Base-by-base conservation (phyloP, 2,797 vertebrate genomes). In the Channallabes apus region DNA sequence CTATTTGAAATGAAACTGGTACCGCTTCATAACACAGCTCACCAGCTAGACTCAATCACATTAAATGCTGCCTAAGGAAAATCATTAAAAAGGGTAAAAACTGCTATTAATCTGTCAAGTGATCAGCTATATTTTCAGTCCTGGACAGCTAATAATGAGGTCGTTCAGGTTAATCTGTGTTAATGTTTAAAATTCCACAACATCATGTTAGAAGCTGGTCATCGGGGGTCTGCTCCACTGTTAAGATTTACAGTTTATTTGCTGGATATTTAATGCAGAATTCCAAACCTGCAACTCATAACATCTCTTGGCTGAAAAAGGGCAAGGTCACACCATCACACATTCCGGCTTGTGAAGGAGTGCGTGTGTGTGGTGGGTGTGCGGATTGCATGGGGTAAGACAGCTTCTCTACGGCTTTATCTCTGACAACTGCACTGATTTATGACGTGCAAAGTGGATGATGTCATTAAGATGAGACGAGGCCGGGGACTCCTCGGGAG, bases 391-490 rank as follows among this genome's bases (percentile, higher is more conserved):
- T 35, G 46, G 61, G 61, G 72, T 56, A 29, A 84, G 72, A 67
- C 72, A 77, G 61, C 82, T 80, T 80, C 56, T 80, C 65, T 79
- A 4, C 46, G 54, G 64, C 54, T 79, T 84, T 85, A 84, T 84
- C 72, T 67, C 46, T n/a, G 82, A 84, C 77, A 73, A 71, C 59
- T 59, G n/a, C 12, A 0, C 67, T 67, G 84, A 85, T 82, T 58
- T 64, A 85, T 7, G 79, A 75, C 0, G 84, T 82, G 79, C 64
- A 82, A 76, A 81, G 61, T 82, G 59, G 84, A 75, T 85, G 84
- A 85, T 75, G 84, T 85, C 78, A 85, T 75, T 75, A 62, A 82
- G 79, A 82, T 85, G 67, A 85, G 68, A 85, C 22, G 18, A 72
- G 68, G 27, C 54, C 41, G 7, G 58, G 58, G 65, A 68, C 24